Evolutionary conservation across 2,888 invertebrate genomes (phyloP).

Genomic region (Macrosoma leucophasiata): DNA sequence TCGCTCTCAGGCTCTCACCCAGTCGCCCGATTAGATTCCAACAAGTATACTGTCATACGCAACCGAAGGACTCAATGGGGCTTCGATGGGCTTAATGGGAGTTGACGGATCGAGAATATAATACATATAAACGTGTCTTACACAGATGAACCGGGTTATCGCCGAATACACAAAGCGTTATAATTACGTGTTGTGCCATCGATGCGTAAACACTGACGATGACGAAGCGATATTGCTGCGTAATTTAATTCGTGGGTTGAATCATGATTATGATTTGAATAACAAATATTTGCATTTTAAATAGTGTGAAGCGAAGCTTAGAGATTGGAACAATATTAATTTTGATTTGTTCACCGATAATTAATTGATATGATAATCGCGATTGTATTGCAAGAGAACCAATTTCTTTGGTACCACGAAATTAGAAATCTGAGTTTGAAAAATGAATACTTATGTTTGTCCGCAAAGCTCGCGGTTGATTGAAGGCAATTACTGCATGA

Average conservation of each 20-base stretch:
- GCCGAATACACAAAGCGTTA: conserved; percentile 13
- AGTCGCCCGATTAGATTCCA: conserved; percentile 43
- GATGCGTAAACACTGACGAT: conserved; percentile 15
- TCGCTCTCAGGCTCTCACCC: conserved; percentile 38
- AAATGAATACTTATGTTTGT: too few species aligned
- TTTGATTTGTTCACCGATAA: too few species aligned
- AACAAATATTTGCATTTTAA: conserved; percentile 9
- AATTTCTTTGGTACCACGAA: too few species aligned
- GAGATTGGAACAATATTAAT: conserved; percentile 9
- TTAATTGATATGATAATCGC: too few species aligned
- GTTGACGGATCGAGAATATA: conserved; percentile 28
- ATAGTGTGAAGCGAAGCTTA: conserved; percentile 2
- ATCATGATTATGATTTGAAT: conserved; percentile 16
- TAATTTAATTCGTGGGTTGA: conserved; percentile 17
- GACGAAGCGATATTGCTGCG: conserved; percentile 15
- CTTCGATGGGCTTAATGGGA: conserved; percentile 37
- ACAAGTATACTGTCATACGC: conserved; percentile 42
- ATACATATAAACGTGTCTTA: conserved; percentile 10
- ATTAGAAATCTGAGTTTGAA: too few species aligned
- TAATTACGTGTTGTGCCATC: conserved; percentile 15
- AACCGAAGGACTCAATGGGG: conserved; percentile 34
- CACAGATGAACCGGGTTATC: conserved; percentile 6
- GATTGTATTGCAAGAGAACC: too few species aligned
- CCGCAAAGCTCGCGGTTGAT: too few species aligned
- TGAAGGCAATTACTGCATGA: too few species aligned